These are phyloP conservation scores for Sarcophaga caerulescens DNA, from an alignment of 2,888 invertebrate genomes.

Conservation along the genomic window DNA sequence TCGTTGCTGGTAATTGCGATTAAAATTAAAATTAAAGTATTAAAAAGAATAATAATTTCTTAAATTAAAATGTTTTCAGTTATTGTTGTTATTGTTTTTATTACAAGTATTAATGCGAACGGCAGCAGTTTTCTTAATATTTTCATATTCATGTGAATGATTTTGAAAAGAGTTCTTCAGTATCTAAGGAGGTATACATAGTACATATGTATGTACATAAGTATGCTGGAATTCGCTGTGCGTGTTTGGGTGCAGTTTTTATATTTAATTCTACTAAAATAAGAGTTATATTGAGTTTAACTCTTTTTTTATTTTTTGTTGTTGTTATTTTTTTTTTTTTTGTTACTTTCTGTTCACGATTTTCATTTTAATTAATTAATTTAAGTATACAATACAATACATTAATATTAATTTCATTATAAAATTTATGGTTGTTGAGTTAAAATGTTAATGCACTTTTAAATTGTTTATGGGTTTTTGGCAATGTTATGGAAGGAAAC, in stretches of 20 bases:
- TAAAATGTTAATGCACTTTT: slow-evolving; percentile 68
- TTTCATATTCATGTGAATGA: neutral
- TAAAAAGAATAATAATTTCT: neutral
- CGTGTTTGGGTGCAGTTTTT: slow-evolving; percentile 62
- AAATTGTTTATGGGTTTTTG: slow-evolving; percentile 58
- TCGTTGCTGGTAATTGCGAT: neutral
- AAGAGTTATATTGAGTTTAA: slow-evolving; percentile 20
- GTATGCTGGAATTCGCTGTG: slow-evolving; percentile 14
- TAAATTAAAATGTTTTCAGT: neutral
- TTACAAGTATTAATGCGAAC: slow-evolving; percentile 31
- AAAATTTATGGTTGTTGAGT: slow-evolving; percentile 65
- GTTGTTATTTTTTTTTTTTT: slow-evolving; percentile 11
- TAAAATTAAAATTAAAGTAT: neutral
- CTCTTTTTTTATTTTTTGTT: slow-evolving; percentile 16
- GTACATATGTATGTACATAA: neutral
- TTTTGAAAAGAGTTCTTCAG: too few species aligned
- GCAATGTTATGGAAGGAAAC: slow-evolving; percentile 1
- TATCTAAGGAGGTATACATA: too few species aligned
- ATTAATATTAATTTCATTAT: slow-evolving; percentile 63
- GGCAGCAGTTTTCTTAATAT: slow-evolving; percentile 23
- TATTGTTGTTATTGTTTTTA: slow-evolving; percentile 1
- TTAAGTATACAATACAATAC: slow-evolving; percentile 56
- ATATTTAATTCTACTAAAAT: slow-evolving; percentile 38
- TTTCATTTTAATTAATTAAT: slow-evolving; percentile 55
- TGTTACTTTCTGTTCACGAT: slow-evolving; percentile 38